A percentile compares a stretch with the other conserved stretches of the same genome.
These are phyloP conservation scores for Thera obeliscata DNA, from an alignment of 2,888 invertebrate species.

Conservation along the genomic window DNA sequence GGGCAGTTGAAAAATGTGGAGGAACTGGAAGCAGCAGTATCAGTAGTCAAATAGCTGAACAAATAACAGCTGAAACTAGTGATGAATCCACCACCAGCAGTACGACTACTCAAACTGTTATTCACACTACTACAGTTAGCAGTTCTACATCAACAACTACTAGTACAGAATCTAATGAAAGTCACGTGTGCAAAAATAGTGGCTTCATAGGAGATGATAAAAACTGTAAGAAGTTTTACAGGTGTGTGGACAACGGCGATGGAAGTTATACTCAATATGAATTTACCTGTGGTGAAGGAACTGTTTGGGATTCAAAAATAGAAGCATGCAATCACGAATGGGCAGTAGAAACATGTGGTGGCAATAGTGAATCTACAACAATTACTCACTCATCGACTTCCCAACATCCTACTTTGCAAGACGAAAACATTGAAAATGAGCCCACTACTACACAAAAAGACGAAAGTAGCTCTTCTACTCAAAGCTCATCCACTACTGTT, in stretches of 20 bases:
- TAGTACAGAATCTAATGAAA: conserved; percentile 26
- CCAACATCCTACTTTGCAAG: conserved; percentile 35
- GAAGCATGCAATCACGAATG: conserved; percentile 88
- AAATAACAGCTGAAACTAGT: conserved; percentile 17
- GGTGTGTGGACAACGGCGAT: conserved; percentile 87
- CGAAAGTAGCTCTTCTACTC: conserved; percentile 23
- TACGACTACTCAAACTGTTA: conserved; percentile 20
- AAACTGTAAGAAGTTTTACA: conserved; percentile 90
- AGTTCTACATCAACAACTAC: conserved; percentile 36
- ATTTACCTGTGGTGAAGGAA: conserved; percentile 90
- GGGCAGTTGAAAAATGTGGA: conserved; percentile 73
- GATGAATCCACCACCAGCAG: conserved; percentile 16
- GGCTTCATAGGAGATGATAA: conserved; percentile 88
- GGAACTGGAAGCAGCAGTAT: conserved; percentile 28
- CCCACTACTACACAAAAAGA: conserved; percentile 32
- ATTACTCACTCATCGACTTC: conserved; percentile 24
- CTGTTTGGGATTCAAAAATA: conserved; percentile 89
- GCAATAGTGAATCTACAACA: conserved; percentile 20
- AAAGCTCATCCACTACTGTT: conserved; percentile 20
- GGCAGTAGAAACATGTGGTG: conserved; percentile 72
- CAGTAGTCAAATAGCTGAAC: conserved; percentile 34
- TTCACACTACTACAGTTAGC: conserved; percentile 17
- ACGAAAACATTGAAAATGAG: conserved; percentile 37
- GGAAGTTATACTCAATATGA: conserved; percentile 87
- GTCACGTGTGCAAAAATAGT: conserved; percentile 59